Base-by-base conservation (phyloP, 1,140 invertebrate genomes). In the Tyrophagus putrescentiae region DNA sequence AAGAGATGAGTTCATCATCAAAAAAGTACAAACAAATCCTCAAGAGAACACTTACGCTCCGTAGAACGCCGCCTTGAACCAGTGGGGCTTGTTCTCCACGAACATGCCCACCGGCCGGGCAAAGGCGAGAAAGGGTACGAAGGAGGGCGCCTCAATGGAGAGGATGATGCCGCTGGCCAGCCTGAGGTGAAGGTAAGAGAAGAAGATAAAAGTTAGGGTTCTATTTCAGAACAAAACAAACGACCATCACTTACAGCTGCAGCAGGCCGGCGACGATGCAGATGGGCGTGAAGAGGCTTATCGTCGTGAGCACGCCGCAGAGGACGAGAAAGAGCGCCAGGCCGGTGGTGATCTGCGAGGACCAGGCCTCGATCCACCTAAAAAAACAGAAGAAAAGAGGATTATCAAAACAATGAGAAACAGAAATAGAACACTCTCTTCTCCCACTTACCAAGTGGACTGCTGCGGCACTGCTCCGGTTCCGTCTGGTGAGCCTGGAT, bases 311-410 rank as follows among this genome's bases (percentile, higher is more conserved):
- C 29, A 64, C 13, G 25, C 62, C 62, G 27, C 45, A 64, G 11
- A 64, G 16, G 9, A 44, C 53, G 16, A 52, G 27, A 48, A 64
- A 29, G 29, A 60, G 7, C 32, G 59, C 45, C 48, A 61, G 18
- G 52, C 33, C 59, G 16, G 60, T 57, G 11, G 60, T 33, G 6
- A 64, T 61, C 52, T 64, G 62, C n/a, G 33, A 41, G 28, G 29
- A 64, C 62, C 62, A 64, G 5, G 62, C 32, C 28, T 64, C 62
- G 18, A 64, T 23, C 60, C 60, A 64, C 52, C 58, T 59, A 18
- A 39, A 27, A 25, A 53, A 32, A 5, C 7, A 53, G 6, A 57
- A 33, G 21, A 7, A 33, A 39, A 13, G 13, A 13, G 36, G n/a
- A 13, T 13, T 39, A 39, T 39, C 7, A 48, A 39, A 36, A 57